These are phyloP conservation scores for Micronycteris hirsuta DNA, from an alignment of 2,113 vertebrate species.

Conservation along the genomic window DNA sequence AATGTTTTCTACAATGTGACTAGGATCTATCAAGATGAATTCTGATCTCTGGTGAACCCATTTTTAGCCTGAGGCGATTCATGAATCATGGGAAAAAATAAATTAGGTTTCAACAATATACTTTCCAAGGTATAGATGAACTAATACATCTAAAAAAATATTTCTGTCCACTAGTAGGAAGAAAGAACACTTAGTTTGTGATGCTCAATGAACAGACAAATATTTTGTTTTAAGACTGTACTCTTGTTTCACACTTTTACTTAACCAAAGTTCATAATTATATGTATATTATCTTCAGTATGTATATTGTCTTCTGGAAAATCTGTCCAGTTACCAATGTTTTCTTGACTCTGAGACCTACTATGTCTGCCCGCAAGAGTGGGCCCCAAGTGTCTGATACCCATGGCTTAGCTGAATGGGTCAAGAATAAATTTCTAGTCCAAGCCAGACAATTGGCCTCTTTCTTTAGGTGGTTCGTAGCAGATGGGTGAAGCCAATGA, in stretches of 20 bases:
- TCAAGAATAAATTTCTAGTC: neutral
- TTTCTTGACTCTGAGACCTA: neutral
- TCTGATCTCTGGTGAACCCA: conserved; percentile 40
- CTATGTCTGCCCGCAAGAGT: neutral
- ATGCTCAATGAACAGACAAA: neutral
- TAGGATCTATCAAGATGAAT: conserved; percentile 52
- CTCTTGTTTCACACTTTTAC: neutral
- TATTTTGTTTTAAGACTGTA: neutral
- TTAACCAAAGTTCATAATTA: neutral
- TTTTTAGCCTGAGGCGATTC: conserved; percentile 28
- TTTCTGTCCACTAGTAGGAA: neutral
- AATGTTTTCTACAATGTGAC: neutral
- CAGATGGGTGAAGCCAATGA: neutral
- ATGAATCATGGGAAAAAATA: conserved; percentile 33
- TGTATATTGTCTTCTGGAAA: neutral
- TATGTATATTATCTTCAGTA: neutral
- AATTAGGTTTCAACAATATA: conserved; percentile 9
- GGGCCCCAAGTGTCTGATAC: neutral
- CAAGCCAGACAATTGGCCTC: neutral
- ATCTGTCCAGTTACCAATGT: neutral
- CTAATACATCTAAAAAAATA: conserved; percentile 12
- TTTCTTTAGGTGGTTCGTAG: neutral
- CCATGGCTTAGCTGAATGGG: neutral
- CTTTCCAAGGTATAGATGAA: neutral
- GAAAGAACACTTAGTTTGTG: neutral